Base-by-base conservation (phyloP, 2,797 vertebrate genomes). In the Eupleurogrammus muticus region DNA sequence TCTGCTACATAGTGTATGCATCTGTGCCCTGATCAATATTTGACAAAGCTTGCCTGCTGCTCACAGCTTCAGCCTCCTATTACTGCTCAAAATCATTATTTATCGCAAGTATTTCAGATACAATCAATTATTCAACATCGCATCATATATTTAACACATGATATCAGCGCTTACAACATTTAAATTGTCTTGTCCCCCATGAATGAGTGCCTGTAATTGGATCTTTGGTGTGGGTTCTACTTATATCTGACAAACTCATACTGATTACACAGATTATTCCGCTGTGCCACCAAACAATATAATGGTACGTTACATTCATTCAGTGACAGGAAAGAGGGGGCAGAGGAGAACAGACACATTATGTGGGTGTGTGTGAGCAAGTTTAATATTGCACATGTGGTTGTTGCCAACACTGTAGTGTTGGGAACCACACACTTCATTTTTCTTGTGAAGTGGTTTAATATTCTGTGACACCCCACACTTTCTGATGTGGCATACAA, bases 121-220 rank as follows among this genome's bases (percentile, higher is more conserved):
- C 40, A 48, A 23, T 75, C 10, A 66, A 60, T 59, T 40, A 71
- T 61, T 83, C 19, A 65, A 4, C 8, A 14, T 21, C 8, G 34
- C 34, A 59, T 60, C 28, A 28, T 36, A 72, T 69, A 63, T 75
- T 73, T 57, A 78, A 64, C 23, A 5, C 13, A 23, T 20, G 28
- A n/a, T 58, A 66, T 58, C 0, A 3, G 51, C 23, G 14, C 51
- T 56, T 38, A 62, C 21, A 78, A 53, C 53, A 70, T 57, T 73
- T 40, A 73, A 13, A 17, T 6, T 9, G 13, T 48, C 11, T n/a
- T 2, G 40, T 32, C 17, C 50, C 10, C 21, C 46, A 3, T 28
- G n/a, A 48, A 20, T 20, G 14, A 66, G 61, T 0, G 1, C 1
- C 12, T 28, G 24, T 21, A 14, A 67, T 64, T 28, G 28, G 28